Evolutionary conservation across 2,113 vertebrate species (phyloP).

Genomic region (Poeciliopsis retropinna): DNA sequence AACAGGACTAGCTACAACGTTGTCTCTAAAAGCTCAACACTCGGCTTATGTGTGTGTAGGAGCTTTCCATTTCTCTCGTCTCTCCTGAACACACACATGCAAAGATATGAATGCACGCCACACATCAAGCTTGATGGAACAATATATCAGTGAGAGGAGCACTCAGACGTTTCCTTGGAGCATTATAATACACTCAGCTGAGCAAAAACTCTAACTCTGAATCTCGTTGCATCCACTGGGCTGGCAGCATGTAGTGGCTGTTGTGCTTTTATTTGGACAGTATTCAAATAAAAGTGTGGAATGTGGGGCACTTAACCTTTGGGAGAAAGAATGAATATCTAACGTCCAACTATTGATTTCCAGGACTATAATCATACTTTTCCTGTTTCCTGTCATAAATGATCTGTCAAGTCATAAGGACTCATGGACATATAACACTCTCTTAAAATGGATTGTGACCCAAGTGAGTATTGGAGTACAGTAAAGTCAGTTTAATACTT

Average conservation of each 20-base stretch:
- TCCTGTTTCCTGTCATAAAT: neutral
- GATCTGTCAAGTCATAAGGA: neutral
- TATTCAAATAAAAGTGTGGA: no score
- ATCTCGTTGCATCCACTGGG: conserved; percentile 13
- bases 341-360: neutral
- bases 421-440: neutral
- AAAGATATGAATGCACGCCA: neutral
- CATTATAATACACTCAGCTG: conserved; percentile 45
- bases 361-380: neutral
- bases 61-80: conserved; percentile 24
- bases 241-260: conserved; percentile 38
- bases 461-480: conserved; percentile 52
- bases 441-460: conserved; percentile 1
- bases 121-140: conserved; percentile 31
- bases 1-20: conserved; percentile 8
- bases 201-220: conserved; percentile 36
- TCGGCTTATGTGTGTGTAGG: conserved; percentile 31
- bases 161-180: conserved; percentile 46
- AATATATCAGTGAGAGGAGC: conserved; percentile 37
- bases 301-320: neutral
- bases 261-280: conserved; percentile 39
- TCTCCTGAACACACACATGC: conserved; percentile 2
- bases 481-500: conserved; percentile 50
- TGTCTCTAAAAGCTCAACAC: conserved; percentile 30
- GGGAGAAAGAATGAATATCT: neutral